phyloP scores from a whole-genome alignment of 2,113 vertebrate species.

The Guaruba guarouba region DNA sequence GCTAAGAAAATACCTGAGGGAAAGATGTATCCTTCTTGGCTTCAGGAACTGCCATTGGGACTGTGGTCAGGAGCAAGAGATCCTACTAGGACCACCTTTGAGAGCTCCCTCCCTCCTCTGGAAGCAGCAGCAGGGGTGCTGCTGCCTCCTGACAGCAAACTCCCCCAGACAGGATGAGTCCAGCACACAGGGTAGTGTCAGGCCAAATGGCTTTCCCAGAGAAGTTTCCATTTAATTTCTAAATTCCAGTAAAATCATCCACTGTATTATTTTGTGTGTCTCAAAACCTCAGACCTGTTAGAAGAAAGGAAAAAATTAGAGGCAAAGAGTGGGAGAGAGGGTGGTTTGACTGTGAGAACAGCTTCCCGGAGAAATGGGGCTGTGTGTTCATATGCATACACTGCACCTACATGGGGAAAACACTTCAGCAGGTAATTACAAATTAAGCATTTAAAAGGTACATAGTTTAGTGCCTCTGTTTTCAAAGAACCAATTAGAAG shows the following conservation, averaged over 20 bases:
- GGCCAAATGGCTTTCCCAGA: neutral
- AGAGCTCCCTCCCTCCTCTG: neutral
- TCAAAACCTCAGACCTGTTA: neutral
- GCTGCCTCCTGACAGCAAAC: no score
- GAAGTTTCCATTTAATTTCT: neutral
- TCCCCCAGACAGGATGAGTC: no score
- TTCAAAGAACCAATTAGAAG: conserved; percentile 20
- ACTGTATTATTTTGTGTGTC: neutral
- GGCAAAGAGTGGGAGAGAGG: neutral
- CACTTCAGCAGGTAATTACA: neutral
- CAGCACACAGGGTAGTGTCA: rapidly evolving
- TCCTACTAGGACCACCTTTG: rapidly evolving
- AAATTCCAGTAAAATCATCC: rapidly evolving
- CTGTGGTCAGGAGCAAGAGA: neutral
- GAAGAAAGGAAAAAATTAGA: rapidly evolving
- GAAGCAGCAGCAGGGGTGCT: neutral
- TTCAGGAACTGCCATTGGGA: rapidly evolving
- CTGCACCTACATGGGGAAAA: neutral
- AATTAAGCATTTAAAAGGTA: conserved; percentile 25
- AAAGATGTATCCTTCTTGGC: rapidly evolving
- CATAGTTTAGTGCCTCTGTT: neutral
- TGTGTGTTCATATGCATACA: neutral
- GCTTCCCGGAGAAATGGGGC: neutral
- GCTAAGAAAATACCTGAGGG: neutral
- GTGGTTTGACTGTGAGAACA: neutral